Percentiles rank a stretch among this genome's conserved stretches.
Evolutionary conservation across 2,888 invertebrate species (phyloP).

Genomic region (Dendrolimus pini): DNA sequence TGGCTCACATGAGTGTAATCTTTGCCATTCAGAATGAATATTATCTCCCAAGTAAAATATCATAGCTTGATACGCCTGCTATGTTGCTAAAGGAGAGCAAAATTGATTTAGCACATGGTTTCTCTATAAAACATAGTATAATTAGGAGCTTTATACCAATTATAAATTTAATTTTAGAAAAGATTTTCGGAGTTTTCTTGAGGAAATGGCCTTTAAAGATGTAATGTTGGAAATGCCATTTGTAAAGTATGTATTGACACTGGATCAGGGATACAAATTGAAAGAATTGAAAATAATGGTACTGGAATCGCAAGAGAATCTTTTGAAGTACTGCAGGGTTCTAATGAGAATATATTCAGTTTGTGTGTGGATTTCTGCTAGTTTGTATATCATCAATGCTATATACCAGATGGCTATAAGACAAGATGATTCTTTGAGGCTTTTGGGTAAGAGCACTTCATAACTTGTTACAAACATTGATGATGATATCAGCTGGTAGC

Average conservation of each 20-base stretch:
- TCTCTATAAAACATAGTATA: too few relatives aligned
- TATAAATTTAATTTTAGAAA: constrained; percentile 29
- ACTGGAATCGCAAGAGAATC: constrained; percentile 33
- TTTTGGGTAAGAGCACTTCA: constrained; percentile 39
- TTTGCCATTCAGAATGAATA: too few relatives aligned
- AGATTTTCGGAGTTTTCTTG: constrained; percentile 41
- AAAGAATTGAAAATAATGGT: constrained; percentile 42
- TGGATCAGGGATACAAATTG: constrained; percentile 23
- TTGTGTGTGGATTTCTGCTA: constrained; percentile 40
- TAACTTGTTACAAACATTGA: too few relatives aligned
- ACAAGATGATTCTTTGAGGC: constrained; percentile 39
- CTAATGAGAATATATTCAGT: constrained; percentile 42
- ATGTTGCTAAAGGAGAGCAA: too few relatives aligned
- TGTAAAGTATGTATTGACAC: constrained; percentile 27
- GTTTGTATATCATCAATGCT: constrained; percentile 48
- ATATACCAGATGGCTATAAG: constrained; percentile 44
- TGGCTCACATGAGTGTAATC: too few relatives aligned
- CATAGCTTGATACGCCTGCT: too few relatives aligned
- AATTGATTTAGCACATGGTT: too few relatives aligned
- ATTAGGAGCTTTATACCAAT: too few relatives aligned
- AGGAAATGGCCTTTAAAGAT: constrained; percentile 50
- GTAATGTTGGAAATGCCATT: constrained; percentile 47
- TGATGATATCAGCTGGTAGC: too few relatives aligned
- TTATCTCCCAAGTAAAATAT: too few relatives aligned
- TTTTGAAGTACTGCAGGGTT: constrained; percentile 37